phyloP scores from a whole-genome alignment of 2,797 vertebrate genomes.

The Oreochromis grahami region DNA sequence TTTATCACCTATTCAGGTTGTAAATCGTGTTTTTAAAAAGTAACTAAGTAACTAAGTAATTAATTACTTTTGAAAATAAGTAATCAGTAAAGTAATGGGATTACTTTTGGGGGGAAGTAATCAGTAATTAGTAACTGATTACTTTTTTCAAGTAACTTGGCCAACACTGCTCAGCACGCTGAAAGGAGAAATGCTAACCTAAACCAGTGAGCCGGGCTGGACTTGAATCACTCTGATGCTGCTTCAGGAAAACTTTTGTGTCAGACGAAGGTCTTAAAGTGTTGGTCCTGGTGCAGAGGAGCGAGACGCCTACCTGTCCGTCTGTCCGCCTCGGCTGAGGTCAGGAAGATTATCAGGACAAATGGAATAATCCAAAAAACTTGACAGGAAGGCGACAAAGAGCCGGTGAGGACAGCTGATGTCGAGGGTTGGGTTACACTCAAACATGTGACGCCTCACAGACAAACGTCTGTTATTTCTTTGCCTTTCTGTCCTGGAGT shows the following conservation, averaged over 20 bases:
- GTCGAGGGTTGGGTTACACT: conserved; percentile 4
- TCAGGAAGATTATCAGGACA: conserved; percentile 62
- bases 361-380: conserved; percentile 64
- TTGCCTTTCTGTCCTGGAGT: neutral
- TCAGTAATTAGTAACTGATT: no score
- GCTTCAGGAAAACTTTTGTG: neutral
- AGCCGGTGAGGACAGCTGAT: conserved; percentile 38
- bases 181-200: neutral
- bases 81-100: no score
- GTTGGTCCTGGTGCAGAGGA: neutral
- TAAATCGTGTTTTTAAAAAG: no score
- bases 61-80: no score
- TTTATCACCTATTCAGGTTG: no score
- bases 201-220: neutral
- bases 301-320: neutral
- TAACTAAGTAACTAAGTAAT: no score
- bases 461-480: neutral
- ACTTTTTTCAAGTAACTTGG: no score
- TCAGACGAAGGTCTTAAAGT: neutral
- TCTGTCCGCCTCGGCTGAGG: neutral
- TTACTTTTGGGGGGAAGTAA: no score
- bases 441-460: neutral
- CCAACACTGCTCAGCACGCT: neutral
- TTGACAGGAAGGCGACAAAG: conserved; percentile 31
- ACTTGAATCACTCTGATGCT: neutral